A percentile compares a stretch with the other conserved stretches of the same genome.
phyloP scores from a whole-genome alignment of 2,888 invertebrate species.

The Pterobdella sp. region DNA sequence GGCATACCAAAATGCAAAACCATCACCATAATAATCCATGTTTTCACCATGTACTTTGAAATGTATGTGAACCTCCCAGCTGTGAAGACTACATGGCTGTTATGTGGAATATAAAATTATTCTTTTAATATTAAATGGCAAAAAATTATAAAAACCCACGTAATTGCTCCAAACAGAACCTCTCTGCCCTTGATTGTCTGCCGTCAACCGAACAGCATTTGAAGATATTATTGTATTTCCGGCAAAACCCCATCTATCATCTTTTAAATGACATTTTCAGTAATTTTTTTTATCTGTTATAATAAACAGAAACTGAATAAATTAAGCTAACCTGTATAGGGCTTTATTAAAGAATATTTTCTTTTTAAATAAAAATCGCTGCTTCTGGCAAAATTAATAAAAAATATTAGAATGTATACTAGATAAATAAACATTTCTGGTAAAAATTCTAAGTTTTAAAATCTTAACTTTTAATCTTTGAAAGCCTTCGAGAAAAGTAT shows the following conservation, averaged over 20 bases:
- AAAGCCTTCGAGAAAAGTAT: no score
- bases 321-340: slow-evolving; percentile 75
- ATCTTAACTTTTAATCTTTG: no score
- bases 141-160: slow-evolving; percentile 55
- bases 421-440: not conserved
- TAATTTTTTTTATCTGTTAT: not conserved
- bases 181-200: slow-evolving; percentile 80
- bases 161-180: slow-evolving; percentile 78
- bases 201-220: slow-evolving; percentile 84
- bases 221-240: slow-evolving; percentile 93
- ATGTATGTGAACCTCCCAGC: slow-evolving; percentile 93
- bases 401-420: not conserved
- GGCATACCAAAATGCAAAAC: slow-evolving; percentile 88
- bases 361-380: slow-evolving; percentile 59
- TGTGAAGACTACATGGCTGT: slow-evolving; percentile 69
- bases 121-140: not conserved
- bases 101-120: slow-evolving; percentile 2
- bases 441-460: not conserved
- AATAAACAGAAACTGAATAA: not conserved
- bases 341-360: slow-evolving; percentile 86
- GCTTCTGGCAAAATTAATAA: not conserved
- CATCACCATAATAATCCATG: slow-evolving; percentile 90
- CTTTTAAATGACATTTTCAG: slow-evolving; percentile 28
- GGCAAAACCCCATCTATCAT: slow-evolving; percentile 74
- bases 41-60: slow-evolving; percentile 93